Conservation (phyloP, 2,888 invertebrate genomes). For the Embidobia sp. region DNA sequence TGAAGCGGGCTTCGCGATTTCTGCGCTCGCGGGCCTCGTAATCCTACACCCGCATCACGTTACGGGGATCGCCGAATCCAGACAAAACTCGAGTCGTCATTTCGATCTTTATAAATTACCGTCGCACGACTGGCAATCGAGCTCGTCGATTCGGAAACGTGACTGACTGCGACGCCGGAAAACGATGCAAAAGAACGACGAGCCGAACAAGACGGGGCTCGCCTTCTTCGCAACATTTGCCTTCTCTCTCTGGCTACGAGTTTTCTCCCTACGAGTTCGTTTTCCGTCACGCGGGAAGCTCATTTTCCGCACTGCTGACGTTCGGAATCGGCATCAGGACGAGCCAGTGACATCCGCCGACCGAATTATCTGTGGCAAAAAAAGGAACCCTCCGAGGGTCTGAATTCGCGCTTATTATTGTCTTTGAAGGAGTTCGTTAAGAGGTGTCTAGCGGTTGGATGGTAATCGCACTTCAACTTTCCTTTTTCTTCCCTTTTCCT, state of each 20-base stretch:
- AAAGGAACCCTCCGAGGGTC: neutral
- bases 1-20: slow-evolving; percentile 39
- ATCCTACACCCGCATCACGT: slow-evolving; percentile 65
- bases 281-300: slow-evolving; percentile 44
- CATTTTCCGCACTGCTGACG: slow-evolving; percentile 65
- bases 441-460: too few species aligned
- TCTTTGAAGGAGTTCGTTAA: slow-evolving; percentile 16
- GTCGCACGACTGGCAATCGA: slow-evolving; percentile 61
- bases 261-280: neutral
- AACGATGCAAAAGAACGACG: slow-evolving; percentile 53
- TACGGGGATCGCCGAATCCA: slow-evolving; percentile 62
- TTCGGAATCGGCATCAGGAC: slow-evolving; percentile 58
- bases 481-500: too few species aligned
- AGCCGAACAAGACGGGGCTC: slow-evolving; percentile 37
- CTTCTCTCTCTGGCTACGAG: too few species aligned
- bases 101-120: slow-evolving; percentile 64
- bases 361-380: slow-evolving; percentile 41
- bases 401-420: slow-evolving; percentile 30
- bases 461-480: too few species aligned
- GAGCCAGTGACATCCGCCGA: slow-evolving; percentile 46
- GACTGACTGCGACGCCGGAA: slow-evolving; percentile 47
- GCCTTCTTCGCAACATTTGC: too few species aligned
- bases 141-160: slow-evolving; percentile 60
- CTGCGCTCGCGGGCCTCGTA: slow-evolving; percentile 39
- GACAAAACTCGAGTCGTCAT: slow-evolving; percentile 57